A percentile compares a stretch with the other conserved stretches of the same genome.
These are phyloP conservation scores for Sciaenops ocellatus DNA, from an alignment of 2,797 vertebrate genomes.

Conservation along the genomic window DNA sequence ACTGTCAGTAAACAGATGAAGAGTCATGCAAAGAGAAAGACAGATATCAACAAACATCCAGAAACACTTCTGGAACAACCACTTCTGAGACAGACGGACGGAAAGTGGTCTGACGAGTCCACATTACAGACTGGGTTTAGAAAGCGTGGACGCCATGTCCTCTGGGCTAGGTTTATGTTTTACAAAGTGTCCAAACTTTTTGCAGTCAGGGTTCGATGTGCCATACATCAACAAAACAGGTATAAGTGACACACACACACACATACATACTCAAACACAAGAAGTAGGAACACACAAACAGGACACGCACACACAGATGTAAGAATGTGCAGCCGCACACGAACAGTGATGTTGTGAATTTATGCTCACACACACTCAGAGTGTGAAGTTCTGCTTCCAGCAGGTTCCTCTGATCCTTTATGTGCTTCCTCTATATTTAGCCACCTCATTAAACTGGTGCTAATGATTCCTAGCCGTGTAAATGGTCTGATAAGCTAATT, in stretches of 20 bases:
- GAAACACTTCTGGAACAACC: too few relatives aligned
- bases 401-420: conserved; percentile 61
- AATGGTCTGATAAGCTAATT: conserved; percentile 75
- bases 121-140: too few relatives aligned
- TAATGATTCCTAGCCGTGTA: conserved; percentile 72
- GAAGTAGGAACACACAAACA: background rate
- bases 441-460: conserved; percentile 68
- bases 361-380: conserved; percentile 47
- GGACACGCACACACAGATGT: conserved; percentile 2
- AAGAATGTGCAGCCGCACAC: conserved; percentile 13
- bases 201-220: too few relatives aligned
- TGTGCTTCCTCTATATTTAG: conserved; percentile 71
- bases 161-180: too few relatives aligned
- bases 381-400: conserved; percentile 53
- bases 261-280: background rate
- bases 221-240: too few relatives aligned
- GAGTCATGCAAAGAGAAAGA: too few relatives aligned
- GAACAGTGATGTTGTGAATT: conserved; percentile 30
- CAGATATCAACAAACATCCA: too few relatives aligned
- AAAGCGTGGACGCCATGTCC: too few relatives aligned
- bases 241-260: background rate
- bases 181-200: too few relatives aligned
- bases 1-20: too few relatives aligned
- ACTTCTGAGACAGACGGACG: too few relatives aligned
- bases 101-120: too few relatives aligned